Conservation (phyloP, 2,888 invertebrate genomes). For the Tromatobia lineatoria region DNA sequence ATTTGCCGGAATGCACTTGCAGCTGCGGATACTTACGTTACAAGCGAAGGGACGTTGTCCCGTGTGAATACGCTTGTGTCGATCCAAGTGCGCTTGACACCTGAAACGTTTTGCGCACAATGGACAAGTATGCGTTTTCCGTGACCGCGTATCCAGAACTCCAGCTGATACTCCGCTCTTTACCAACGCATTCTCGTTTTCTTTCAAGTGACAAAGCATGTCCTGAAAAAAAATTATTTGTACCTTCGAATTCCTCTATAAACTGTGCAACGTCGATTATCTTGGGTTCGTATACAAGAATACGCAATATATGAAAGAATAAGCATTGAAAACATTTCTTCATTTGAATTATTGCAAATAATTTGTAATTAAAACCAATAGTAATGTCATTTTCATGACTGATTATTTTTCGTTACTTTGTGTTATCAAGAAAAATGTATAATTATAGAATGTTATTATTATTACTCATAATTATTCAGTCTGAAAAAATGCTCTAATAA, state of each 20-base stretch:
- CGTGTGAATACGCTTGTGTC: slow-evolving; percentile 87
- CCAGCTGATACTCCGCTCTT: slow-evolving; percentile 36
- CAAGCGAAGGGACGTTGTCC: slow-evolving; percentile 88
- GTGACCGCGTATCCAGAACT: slow-evolving; percentile 27
- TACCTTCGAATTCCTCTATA: not conserved
- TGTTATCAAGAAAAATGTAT: too few relatives aligned
- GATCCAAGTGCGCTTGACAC: slow-evolving; percentile 87
- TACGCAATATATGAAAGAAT: not conserved
- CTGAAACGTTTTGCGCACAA: slow-evolving; percentile 87
- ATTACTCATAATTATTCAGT: too few relatives aligned
- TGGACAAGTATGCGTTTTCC: slow-evolving; percentile 76
- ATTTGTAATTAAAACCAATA: too few relatives aligned
- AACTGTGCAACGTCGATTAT: not conserved
- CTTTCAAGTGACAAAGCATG: slow-evolving; percentile 81
- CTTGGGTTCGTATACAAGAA: too few relatives aligned
- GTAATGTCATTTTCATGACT: too few relatives aligned
- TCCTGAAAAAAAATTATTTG: slow-evolving; percentile 73
- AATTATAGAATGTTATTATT: too few relatives aligned
- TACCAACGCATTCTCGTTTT: slow-evolving; percentile 70
- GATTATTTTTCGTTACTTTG: too few relatives aligned
- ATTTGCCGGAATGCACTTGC: too few relatives aligned
- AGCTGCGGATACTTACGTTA: slow-evolving; percentile 72
- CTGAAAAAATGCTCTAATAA: too few relatives aligned
- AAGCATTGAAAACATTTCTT: not conserved
- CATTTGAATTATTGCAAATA: not conserved